Percentiles rank a stretch among this genome's conserved stretches.
Evolutionary conservation across 2,888 invertebrate species (phyloP).

Genomic region (Callyntrura guangdongensis): DNA sequence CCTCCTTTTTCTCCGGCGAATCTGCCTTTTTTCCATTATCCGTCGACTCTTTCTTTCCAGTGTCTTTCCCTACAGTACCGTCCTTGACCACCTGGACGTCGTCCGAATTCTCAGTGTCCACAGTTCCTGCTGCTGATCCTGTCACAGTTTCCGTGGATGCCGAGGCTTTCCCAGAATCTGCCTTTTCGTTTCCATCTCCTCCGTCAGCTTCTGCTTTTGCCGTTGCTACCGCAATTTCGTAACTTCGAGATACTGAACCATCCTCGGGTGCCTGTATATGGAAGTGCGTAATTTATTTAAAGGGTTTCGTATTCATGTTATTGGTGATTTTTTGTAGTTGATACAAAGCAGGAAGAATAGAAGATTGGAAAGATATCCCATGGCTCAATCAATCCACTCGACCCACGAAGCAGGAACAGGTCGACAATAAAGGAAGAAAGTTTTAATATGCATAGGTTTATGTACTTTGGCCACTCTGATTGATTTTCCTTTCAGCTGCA

Average conservation of each 20-base stretch:
- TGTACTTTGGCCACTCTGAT: conserved; percentile 79
- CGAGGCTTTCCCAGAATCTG: conserved; percentile 12
- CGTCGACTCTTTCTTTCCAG: conserved; percentile 28
- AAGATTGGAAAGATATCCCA: neutral
- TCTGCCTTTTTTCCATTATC: conserved; percentile 50
- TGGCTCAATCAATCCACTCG: neutral
- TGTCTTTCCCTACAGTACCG: conserved; percentile 24
- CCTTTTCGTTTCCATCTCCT: neutral
- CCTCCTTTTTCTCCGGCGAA: conserved; percentile 55
- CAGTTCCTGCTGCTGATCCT: neutral
- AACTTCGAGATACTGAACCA: conserved; percentile 64
- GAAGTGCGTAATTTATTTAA: conserved; percentile 8
- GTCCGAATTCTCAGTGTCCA: neutral
- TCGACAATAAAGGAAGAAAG: conserved; percentile 5
- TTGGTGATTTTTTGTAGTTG: neutral
- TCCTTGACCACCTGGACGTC: conserved; percentile 53
- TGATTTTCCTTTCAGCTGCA: conserved; percentile 71
- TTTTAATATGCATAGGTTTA: conserved; percentile 3
- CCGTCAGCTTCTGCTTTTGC: conserved; percentile 53
- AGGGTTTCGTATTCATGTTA: neutral
- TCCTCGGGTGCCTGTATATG: conserved; percentile 70
- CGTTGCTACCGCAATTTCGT: conserved; percentile 57
- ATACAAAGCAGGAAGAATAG: neutral
- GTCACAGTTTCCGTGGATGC: neutral
- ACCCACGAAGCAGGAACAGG: conserved; percentile 11